Evolutionary conservation across 2,888 invertebrate genomes (phyloP).

Genomic region (Cephus rjabovi): DNA sequence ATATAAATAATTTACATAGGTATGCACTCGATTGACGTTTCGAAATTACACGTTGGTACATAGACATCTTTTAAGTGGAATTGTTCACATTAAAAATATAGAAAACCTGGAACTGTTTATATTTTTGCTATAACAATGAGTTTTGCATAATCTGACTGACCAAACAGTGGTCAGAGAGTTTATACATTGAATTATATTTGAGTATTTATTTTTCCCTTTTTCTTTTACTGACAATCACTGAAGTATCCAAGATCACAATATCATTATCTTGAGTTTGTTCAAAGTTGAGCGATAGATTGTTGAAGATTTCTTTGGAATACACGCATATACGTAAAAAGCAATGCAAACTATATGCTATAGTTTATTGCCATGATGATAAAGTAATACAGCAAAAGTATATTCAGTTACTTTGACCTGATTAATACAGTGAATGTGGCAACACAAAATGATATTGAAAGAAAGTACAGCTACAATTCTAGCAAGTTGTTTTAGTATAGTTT

Average conservation of each 20-base stretch:
- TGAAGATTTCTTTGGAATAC: not conserved
- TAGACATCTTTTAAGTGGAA: not conserved
- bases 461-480: not conserved
- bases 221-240: not conserved
- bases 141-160: not conserved
- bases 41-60: not conserved
- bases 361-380: not conserved
- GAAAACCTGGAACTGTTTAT: not conserved
- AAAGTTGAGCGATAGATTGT: not conserved
- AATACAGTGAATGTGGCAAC: not conserved
- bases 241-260: not conserved
- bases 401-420: not conserved
- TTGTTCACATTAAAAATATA: not conserved
- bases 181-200: not conserved
- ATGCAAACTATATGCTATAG: not conserved
- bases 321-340: not conserved
- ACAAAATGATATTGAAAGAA: not conserved
- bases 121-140: not conserved
- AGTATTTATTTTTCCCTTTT: not conserved
- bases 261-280: not conserved
- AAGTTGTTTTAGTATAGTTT: not conserved
- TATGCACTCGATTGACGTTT: not conserved
- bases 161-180: not conserved
- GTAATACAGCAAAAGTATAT: not conserved
- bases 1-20: not conserved